Evolutionary conservation across 2,888 invertebrate genomes (phyloP).

Genomic region (Meloe dianella): DNA sequence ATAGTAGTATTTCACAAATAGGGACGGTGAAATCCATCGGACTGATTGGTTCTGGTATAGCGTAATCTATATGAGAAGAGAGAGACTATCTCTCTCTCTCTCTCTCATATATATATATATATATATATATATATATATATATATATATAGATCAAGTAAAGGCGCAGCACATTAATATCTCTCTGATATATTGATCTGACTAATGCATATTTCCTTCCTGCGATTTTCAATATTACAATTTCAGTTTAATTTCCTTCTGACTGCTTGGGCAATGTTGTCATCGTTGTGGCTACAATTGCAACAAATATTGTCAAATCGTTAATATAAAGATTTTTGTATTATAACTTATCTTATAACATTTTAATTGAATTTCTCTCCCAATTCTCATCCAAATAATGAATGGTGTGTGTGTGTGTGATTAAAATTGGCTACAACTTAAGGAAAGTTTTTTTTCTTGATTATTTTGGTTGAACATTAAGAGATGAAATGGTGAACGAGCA

Average conservation of each 20-base stretch:
- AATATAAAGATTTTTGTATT: neutral
- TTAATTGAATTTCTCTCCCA: neutral
- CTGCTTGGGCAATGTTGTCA: conserved; percentile 42
- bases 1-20: conserved; percentile 38
- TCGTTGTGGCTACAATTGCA: conserved; percentile 25
- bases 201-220: conserved; percentile 50
- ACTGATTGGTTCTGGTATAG: conserved; percentile 43
- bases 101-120: conserved; percentile 10
- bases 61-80: neutral
- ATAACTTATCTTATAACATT: too few relatives aligned
- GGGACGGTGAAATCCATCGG: conserved; percentile 44
- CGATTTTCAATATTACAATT: conserved; percentile 51
- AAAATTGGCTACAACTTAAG: too few relatives aligned
- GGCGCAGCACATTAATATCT: conserved; percentile 51
- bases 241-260: conserved; percentile 48
- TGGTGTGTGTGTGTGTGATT: too few relatives aligned
- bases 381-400: too few relatives aligned
- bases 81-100: too few relatives aligned
- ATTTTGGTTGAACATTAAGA: too few relatives aligned
- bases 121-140: conserved; percentile 13
- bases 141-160: conserved; percentile 36
- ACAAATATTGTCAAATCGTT: neutral
- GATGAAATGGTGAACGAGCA: neutral
- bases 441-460: too few relatives aligned
- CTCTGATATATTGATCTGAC: conserved; percentile 51